These are phyloP conservation scores for Leptopilina drosophilae DNA, from an alignment of 2,888 invertebrate genomes.

Conservation along the genomic window DNA sequence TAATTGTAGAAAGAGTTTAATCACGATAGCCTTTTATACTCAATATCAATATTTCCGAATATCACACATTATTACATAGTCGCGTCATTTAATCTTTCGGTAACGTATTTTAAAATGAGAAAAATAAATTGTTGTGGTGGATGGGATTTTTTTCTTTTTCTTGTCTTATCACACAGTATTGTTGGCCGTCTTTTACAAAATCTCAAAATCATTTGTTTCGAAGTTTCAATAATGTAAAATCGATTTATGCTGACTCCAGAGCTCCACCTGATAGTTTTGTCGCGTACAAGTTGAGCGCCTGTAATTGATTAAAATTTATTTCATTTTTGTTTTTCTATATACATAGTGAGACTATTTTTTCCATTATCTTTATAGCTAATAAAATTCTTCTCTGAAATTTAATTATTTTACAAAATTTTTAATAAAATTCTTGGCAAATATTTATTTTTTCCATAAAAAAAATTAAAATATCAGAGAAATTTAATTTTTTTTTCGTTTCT, in stretches of 20 bases:
- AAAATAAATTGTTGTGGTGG: not conserved
- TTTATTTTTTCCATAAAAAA: not conserved
- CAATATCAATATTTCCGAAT: constrained; percentile 41
- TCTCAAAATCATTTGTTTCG: not conserved
- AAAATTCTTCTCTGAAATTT: too few species aligned
- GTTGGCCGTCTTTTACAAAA: constrained; percentile 25
- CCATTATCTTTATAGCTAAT: too few species aligned
- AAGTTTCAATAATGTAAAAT: constrained; percentile 34
- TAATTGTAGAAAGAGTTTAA: constrained; percentile 12
- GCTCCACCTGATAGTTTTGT: constrained; percentile 88
- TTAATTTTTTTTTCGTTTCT: too few species aligned
- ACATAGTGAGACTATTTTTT: not conserved
- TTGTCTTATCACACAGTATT: constrained; percentile 27
- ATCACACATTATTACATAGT: constrained; percentile 45
- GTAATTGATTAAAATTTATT: constrained; percentile 63
- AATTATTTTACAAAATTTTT: too few species aligned
- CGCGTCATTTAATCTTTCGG: constrained; percentile 14
- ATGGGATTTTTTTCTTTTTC: not conserved
- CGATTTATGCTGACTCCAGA: constrained; percentile 79
- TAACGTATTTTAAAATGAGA: not conserved
- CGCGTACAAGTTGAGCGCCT: constrained; percentile 90
- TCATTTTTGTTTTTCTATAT: not conserved
- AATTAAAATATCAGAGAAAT: too few species aligned
- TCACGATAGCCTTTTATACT: constrained; percentile 37
- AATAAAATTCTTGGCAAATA: too few species aligned